These are phyloP conservation scores for Rhincodon typus DNA, from an alignment of 2,797 vertebrate species.

Conservation along the genomic window DNA sequence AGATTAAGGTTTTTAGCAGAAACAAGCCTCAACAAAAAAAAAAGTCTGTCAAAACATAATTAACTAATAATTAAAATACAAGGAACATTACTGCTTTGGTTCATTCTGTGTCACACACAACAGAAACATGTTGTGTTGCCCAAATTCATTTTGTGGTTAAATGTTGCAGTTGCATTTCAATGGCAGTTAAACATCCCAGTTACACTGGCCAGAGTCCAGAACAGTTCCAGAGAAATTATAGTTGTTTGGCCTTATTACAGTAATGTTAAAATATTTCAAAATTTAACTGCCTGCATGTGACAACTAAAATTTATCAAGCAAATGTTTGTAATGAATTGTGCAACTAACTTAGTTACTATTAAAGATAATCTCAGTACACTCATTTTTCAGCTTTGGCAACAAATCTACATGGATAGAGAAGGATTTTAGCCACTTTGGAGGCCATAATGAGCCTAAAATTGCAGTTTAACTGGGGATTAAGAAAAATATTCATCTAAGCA, in stretches of 20 bases:
- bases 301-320: neutral
- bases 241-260: neutral
- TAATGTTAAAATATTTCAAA: neutral
- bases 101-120: neutral
- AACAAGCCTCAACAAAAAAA: neutral
- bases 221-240: neutral
- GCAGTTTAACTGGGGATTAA: neutral
- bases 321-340: neutral
- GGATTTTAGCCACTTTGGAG: neutral
- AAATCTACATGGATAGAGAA: neutral
- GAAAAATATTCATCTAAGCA: neutral
- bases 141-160: neutral
- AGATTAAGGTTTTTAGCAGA: neutral
- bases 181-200: neutral
- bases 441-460: neutral
- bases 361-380: neutral
- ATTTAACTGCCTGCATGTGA: neutral
- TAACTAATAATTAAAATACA: neutral
- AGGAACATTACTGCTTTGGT: neutral
- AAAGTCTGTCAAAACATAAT: neutral
- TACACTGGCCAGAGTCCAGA: neutral
- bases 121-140: neutral
- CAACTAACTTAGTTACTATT: neutral
- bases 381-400: neutral
- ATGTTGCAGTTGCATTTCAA: neutral